A percentile compares a stretch with the other conserved stretches of the same genome.
Evolutionary conservation across 1,140 invertebrate species (phyloP).

Genomic region (Medauroidea extradentata): DNA sequence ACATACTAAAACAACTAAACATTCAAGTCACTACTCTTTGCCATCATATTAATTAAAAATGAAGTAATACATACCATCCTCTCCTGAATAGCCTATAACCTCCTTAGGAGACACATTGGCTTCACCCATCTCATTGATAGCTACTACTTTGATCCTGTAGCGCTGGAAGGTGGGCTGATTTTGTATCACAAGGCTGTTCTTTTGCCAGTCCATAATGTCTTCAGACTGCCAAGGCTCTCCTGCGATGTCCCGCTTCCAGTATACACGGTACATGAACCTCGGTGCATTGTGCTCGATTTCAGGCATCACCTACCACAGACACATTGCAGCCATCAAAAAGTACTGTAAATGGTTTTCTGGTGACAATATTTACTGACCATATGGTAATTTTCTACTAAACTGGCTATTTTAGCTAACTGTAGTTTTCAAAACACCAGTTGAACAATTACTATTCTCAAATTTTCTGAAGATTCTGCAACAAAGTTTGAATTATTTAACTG

Average conservation of each 20-base stretch:
- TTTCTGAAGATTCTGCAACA: too few relatives aligned
- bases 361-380: too few relatives aligned
- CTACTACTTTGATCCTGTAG: conserved; percentile 88
- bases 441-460: too few relatives aligned
- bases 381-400: too few relatives aligned
- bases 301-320: conserved; percentile 70
- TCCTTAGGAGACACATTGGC: conserved; percentile 77
- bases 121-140: conserved; percentile 86
- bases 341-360: not conserved
- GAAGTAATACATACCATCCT: conserved; percentile 60
- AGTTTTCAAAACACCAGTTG: too few relatives aligned
- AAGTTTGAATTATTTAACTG: too few relatives aligned
- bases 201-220: conserved; percentile 74
- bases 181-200: conserved; percentile 59
- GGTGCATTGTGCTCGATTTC: conserved; percentile 95
- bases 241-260: conserved; percentile 75
- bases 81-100: conserved; percentile 89
- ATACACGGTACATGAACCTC: conserved; percentile 86
- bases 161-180: conserved; percentile 88
- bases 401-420: too few relatives aligned
- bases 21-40: not conserved
- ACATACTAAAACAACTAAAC: not conserved
- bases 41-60: not conserved
- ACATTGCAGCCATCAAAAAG: not conserved
- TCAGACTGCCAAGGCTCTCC: conserved; percentile 66